Evolutionary conservation across 2,113 vertebrate species (phyloP).

Genomic region (Aphyosemion australe): DNA sequence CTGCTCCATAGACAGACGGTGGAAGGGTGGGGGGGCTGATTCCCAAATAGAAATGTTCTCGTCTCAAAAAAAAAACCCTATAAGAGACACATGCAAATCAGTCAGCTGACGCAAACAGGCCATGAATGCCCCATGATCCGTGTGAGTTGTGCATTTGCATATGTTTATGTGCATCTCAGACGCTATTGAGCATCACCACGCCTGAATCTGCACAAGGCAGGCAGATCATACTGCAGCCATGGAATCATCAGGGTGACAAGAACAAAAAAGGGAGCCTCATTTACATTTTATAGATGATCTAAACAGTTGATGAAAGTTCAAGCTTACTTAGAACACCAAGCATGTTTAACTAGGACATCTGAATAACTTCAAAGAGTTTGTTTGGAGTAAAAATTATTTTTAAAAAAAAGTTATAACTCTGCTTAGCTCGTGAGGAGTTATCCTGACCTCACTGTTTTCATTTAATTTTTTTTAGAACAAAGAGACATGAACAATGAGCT

Average conservation of each 20-base stretch:
- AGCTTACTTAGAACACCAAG: not conserved
- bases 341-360: not conserved
- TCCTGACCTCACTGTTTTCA: no score
- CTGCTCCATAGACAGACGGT: conserved; percentile 38
- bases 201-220: conserved; percentile 24
- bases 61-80: conserved; percentile 43
- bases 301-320: not conserved
- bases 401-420: no score
- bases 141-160: conserved; percentile 8
- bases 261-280: not conserved
- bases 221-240: conserved; percentile 27
- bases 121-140: conserved; percentile 20
- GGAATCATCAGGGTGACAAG: not conserved
- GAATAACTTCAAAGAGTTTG: not conserved
- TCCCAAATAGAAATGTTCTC: conserved; percentile 40
- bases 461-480: no score
- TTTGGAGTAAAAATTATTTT: no score
- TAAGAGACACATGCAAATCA: conserved; percentile 64
- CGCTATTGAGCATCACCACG: conserved; percentile 2
- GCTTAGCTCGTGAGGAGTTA: no score
- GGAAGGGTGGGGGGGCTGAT: conserved; percentile 26
- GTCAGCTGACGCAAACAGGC: conserved; percentile 50
- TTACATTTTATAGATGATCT: not conserved
- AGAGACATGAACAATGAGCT: no score
- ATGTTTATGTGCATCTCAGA: conserved; percentile 41